These are phyloP conservation scores for Reticulitermes lucifugus DNA, from an alignment of 2,888 invertebrate genomes.

Conservation along the genomic window DNA sequence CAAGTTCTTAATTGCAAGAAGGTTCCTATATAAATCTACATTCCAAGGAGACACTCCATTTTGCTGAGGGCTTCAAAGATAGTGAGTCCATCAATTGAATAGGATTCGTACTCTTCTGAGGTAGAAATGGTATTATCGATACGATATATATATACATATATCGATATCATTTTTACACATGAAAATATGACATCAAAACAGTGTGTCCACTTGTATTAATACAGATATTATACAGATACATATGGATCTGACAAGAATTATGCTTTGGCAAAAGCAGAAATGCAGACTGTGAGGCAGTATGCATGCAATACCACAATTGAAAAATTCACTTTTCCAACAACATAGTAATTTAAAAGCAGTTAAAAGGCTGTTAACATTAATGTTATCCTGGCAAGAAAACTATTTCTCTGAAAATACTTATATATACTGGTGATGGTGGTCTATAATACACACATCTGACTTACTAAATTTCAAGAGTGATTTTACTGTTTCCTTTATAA, in stretches of 20 bases:
- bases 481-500: background rate
- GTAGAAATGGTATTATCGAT: constrained; percentile 10
- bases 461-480: constrained; percentile 3
- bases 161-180: background rate
- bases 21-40: background rate
- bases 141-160: background rate
- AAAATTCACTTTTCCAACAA: background rate
- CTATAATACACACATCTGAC: background rate
- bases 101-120: constrained; percentile 9
- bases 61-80: constrained; percentile 3
- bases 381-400: constrained; percentile 13
- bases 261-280: background rate
- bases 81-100: background rate
- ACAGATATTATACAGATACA: constrained; percentile 16
- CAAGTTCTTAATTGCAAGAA: background rate
- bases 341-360: background rate
- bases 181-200: constrained; percentile 10
- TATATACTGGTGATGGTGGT: background rate
- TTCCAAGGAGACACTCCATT: constrained; percentile 3
- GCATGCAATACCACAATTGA: constrained; percentile 2
- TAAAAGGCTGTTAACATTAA: background rate
- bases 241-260: background rate
- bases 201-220: background rate
- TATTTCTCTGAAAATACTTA: background rate
- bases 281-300: background rate